phyloP scores from a whole-genome alignment of 2,113 vertebrate species.

The Sylvia atricapilla region DNA sequence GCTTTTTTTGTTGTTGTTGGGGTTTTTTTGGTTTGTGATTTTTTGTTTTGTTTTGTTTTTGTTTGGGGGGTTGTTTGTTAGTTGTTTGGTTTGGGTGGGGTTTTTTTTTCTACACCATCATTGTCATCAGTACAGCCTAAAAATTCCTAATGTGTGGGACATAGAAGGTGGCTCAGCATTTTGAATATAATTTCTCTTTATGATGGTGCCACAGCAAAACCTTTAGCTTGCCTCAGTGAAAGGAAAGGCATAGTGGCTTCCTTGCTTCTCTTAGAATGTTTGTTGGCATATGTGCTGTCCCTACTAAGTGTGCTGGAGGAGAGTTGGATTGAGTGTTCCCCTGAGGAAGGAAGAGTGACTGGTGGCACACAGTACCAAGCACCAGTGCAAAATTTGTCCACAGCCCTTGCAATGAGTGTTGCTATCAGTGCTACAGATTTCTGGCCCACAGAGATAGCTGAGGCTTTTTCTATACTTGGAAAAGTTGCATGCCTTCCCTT shows the following conservation, averaged over 20 bases:
- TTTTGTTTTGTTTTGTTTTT: background rate
- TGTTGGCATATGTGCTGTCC: background rate
- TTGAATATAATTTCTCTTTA: background rate
- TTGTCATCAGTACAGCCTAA: background rate
- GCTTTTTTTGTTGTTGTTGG: background rate
- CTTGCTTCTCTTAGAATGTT: background rate
- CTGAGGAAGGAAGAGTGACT: background rate
- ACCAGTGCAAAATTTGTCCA: background rate
- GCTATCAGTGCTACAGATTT: background rate
- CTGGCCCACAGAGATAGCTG: background rate
- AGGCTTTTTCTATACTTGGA: background rate
- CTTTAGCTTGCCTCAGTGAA: background rate
- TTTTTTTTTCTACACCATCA: background rate
- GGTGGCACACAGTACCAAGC: background rate
- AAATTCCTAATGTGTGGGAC: background rate
- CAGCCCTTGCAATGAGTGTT: background rate
- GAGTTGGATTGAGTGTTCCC: background rate
- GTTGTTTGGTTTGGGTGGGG: background rate
- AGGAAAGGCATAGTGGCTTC: background rate
- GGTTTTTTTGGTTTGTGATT: background rate
- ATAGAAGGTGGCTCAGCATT: background rate
- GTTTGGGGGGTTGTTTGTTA: background rate
- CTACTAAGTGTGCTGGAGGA: background rate
- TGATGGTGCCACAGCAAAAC: background rate
- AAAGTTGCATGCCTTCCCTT: background rate